Base-by-base conservation (phyloP, 2,113 vertebrate genomes). In the Charina bottae region DNA sequence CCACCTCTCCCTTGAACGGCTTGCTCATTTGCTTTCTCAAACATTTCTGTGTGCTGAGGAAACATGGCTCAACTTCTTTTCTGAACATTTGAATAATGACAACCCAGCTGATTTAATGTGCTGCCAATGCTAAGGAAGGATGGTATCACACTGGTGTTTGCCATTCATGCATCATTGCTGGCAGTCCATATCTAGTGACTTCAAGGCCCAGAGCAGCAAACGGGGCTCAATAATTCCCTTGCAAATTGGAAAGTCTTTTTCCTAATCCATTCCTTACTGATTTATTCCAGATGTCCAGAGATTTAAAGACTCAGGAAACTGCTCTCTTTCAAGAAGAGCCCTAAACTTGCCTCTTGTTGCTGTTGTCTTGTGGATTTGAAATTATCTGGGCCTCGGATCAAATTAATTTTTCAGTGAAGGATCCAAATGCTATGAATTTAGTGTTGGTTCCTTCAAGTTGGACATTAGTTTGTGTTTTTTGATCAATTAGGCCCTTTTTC, bases 201-300 rank as follows among this genome's bases (percentile, higher is more conserved):
- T 94, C 92, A 90, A 5, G 54, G 60, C 91, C 55, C 49, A 0
- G 15, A 94, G 64, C 90, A 87, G 87, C 78, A 91, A 83, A 6
- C 55, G 56, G 87, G 37, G 53, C 64, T 90, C 60, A 92, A 94
- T 94, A 95, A 72, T 90, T 95, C 93, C 95, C 87, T 60, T 91
- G 92, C 54, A 90, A 91, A 90, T 60, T 0, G 6, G 88, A 93
- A 88, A 88, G 89, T 94, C 93, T 94, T 92, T 91, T 94, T 92
- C 87, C 93, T 96, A 92, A 96, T 95, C 94, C 94, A 94, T 94
- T 95, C 92, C 93, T 96, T 93, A 28, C 92, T 90, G 94, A 97
- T 96, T 93, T 4, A 54, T 97, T 97, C 97, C 97, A 97, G 96
- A 97, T 96, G 95, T 92, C 68, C 24, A 21, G 2, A 92, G 92